phyloP scores from a whole-genome alignment of 2,888 invertebrate species.

The Asteroscopus sphinx region DNA sequence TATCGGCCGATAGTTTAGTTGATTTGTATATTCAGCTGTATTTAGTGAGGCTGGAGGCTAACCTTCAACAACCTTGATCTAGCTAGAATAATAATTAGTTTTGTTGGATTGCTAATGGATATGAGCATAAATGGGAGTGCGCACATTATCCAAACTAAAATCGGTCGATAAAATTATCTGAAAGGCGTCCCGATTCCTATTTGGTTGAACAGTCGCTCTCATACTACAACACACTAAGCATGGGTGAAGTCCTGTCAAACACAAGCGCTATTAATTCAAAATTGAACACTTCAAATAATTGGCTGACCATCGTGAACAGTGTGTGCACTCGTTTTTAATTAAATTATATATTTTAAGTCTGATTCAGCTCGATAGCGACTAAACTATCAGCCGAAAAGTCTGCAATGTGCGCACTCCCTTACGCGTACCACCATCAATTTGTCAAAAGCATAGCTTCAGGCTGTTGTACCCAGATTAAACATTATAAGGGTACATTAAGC shows the following conservation, averaged over 20 bases:
- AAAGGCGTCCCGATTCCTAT: conserved; percentile 46
- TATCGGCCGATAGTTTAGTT: conserved; percentile 52
- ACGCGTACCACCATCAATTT: conserved; percentile 38
- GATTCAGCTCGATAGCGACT: conserved; percentile 30
- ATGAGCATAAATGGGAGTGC: conserved; percentile 45
- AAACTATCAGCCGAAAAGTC: conserved; percentile 42
- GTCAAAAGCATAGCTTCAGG: conserved; percentile 2
- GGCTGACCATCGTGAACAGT: conserved; percentile 49
- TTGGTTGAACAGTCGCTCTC: conserved; percentile 32
- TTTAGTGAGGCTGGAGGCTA: conserved; percentile 12
- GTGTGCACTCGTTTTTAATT: conserved; percentile 50
- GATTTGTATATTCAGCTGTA: conserved; percentile 21
- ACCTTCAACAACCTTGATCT: conserved; percentile 12
- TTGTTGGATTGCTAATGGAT: conserved; percentile 23
- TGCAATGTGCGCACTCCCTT: conserved; percentile 51
- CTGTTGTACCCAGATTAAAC: conserved; percentile 7
- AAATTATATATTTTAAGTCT: conserved; percentile 40
- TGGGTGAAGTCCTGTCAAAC: conserved; percentile 20
- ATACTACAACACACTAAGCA: conserved; percentile 29
- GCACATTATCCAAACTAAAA: conserved; percentile 51
- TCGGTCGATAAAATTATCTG: conserved; percentile 52
- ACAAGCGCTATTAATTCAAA: conserved; percentile 29
- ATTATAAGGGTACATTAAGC: conserved; percentile 1
- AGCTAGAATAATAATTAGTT: conserved; percentile 15
- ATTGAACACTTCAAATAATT: conserved; percentile 36